These are phyloP conservation scores for Malurus elegans DNA, from an alignment of 2,113 vertebrate species.

Conservation along the genomic window DNA sequence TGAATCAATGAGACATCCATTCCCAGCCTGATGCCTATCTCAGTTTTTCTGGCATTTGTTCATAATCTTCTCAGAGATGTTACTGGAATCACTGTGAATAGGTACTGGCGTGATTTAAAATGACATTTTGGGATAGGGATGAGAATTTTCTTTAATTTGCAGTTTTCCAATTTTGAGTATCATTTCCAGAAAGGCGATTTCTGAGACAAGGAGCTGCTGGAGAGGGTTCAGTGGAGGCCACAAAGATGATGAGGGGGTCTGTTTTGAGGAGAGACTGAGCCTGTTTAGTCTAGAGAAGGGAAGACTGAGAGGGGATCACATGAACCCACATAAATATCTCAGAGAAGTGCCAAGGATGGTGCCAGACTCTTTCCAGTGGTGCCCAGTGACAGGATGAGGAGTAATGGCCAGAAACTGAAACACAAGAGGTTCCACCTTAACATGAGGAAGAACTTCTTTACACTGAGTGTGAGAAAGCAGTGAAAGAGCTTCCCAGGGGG, in stretches of 20 bases:
- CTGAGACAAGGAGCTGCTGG: background rate
- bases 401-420: background rate
- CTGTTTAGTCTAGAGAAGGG: background rate
- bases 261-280: background rate
- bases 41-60: background rate
- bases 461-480: background rate
- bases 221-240: background rate
- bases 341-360: background rate
- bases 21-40: background rate
- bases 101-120: background rate
- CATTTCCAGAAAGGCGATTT: background rate
- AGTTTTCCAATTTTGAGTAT: background rate
- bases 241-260: background rate
- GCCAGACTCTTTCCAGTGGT: background rate
- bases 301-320: background rate
- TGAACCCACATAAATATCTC: background rate
- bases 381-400: background rate
- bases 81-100: background rate
- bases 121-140: background rate
- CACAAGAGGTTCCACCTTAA: background rate
- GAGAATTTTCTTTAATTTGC: background rate
- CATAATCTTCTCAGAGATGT: background rate
- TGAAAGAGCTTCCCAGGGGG: background rate
- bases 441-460: background rate
- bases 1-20: background rate